Evolutionary conservation across 1,140 invertebrate genomes (phyloP).

Genomic region (Bicyclus anynana): DNA sequence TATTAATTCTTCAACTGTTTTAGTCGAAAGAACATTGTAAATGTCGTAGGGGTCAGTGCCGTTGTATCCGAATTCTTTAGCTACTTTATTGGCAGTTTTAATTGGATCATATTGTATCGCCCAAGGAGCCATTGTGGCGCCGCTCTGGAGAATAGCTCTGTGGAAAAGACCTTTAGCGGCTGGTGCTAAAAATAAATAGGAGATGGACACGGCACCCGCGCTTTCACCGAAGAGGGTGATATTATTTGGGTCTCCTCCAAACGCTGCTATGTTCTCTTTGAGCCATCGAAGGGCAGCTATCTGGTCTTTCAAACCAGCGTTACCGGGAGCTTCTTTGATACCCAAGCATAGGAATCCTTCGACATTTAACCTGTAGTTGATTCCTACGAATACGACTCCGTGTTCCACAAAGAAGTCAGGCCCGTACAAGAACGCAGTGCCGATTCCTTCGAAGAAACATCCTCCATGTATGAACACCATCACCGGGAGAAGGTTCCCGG

Average conservation of each 20-base stretch:
- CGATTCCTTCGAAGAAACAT: conserved; percentile 78
- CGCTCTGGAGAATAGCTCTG: conserved; percentile 81
- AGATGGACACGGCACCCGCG: conserved; percentile 66
- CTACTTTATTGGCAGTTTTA: conserved; percentile 53
- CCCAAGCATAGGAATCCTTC: conserved; percentile 82
- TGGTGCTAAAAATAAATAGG: conserved; percentile 60
- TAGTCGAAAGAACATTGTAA: conserved; percentile 51
- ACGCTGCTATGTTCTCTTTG: conserved; percentile 74
- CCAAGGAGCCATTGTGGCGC: conserved; percentile 82
- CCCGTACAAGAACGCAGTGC: conserved; percentile 74
- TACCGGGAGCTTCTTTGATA: conserved; percentile 78
- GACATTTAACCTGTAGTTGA: conserved; percentile 83
- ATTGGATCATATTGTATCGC: conserved; percentile 67
- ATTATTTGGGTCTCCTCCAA: conserved; percentile 70
- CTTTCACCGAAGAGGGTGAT: conserved; percentile 73
- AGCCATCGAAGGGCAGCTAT: conserved; percentile 79
- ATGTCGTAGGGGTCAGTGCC: conserved; percentile 56
- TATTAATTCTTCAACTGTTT: conserved; percentile 47
- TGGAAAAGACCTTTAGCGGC: conserved; percentile 59
- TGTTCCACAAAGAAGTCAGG: conserved; percentile 81
- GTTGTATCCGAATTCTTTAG: conserved; percentile 54
- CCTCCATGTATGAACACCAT: conserved; percentile 84
- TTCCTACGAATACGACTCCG: conserved; percentile 81
- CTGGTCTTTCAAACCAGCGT: conserved; percentile 80
- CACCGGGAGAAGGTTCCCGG: conserved; percentile 66